These are phyloP conservation scores for Sialia sialis DNA, from an alignment of 2,113 vertebrate species.

Conservation along the genomic window DNA sequence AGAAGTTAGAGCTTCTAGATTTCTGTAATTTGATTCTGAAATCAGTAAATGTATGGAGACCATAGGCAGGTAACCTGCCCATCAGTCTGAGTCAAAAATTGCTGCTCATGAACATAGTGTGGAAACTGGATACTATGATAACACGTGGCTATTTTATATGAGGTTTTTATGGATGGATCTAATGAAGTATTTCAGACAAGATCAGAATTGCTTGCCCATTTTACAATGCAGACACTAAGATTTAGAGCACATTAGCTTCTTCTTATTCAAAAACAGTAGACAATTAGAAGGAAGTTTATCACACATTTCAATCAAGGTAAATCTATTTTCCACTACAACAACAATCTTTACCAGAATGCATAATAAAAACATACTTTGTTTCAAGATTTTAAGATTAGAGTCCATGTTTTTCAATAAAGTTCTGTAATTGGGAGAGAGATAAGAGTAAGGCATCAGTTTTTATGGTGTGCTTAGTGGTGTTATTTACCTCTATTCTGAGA, in stretches of 20 bases:
- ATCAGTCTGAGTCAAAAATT: neutral
- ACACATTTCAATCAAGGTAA: neutral
- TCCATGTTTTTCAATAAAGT: neutral
- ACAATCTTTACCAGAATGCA: neutral
- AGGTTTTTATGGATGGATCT: neutral
- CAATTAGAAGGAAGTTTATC: neutral
- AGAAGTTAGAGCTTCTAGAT: neutral
- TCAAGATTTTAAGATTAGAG: neutral
- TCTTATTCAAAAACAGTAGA: neutral
- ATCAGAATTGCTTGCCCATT: neutral
- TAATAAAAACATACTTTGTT: neutral
- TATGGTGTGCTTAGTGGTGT: neutral
- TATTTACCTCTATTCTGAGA: neutral
- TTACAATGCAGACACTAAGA: neutral
- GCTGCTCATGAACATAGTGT: neutral
- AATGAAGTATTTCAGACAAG: neutral
- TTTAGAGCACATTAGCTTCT: neutral
- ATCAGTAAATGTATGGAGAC: neutral
- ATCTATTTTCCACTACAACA: neutral
- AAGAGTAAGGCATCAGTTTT: neutral
- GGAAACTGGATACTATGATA: neutral
- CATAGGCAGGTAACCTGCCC: neutral
- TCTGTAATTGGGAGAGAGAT: neutral
- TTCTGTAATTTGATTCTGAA: neutral
- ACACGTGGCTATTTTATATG: neutral